These are phyloP conservation scores for Atrina japonica DNA, from an alignment of 2,888 invertebrate species.

Conservation along the genomic window DNA sequence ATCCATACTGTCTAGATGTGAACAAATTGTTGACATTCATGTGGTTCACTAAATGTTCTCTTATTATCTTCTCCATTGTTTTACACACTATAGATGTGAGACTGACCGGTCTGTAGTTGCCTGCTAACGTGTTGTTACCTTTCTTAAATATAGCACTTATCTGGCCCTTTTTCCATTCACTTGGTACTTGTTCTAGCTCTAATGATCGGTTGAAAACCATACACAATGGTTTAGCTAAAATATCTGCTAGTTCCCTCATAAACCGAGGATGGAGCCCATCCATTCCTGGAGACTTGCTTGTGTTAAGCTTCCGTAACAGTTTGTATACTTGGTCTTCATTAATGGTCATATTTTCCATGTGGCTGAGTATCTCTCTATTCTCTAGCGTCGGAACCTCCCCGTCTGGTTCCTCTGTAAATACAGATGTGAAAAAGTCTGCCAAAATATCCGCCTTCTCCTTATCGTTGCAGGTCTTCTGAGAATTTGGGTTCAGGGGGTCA, in stretches of 20 bases:
- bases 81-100: slow-evolving; percentile 13
- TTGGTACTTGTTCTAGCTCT: no score
- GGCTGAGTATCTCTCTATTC: background rate
- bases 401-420: slow-evolving; percentile 3
- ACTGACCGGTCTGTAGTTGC: slow-evolving; percentile 25
- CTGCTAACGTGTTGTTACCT: background rate
- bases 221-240: no score
- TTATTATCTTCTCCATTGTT: slow-evolving; percentile 5
- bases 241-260: no score
- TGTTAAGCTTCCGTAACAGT: background rate
- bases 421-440: slow-evolving; percentile 13
- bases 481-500: no score
- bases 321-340: background rate
- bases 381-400: background rate
- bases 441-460: slow-evolving; percentile 3
- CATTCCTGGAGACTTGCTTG: no score
- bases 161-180: background rate
- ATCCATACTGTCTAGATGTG: slow-evolving; percentile 15
- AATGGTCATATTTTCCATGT: background rate
- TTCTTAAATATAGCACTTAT: slow-evolving; percentile 10
- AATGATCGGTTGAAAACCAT: no score
- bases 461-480: background rate
- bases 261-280: no score
- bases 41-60: background rate
- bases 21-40: slow-evolving; percentile 14